Conservation (phyloP, 2,888 invertebrate genomes). For the Esperia sulphurella region DNA sequence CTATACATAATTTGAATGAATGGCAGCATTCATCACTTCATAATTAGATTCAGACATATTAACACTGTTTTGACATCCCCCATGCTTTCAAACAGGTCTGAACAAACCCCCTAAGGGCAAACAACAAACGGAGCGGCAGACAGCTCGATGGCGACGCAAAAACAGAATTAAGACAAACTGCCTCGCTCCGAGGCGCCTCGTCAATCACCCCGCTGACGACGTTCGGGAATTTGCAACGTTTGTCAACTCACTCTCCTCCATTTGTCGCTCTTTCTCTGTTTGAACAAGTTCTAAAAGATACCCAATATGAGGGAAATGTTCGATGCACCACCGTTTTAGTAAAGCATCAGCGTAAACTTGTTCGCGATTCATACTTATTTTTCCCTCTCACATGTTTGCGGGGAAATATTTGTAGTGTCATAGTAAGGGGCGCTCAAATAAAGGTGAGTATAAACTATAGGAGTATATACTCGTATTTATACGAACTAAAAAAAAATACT, state of each 20-base stretch:
- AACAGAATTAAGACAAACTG: slow-evolving; percentile 38
- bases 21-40: neutral
- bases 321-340: no score
- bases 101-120: slow-evolving; percentile 4
- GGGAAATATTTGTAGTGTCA: no score
- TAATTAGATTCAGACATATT: slow-evolving; percentile 1
- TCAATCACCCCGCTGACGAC: slow-evolving; percentile 30
- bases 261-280: neutral
- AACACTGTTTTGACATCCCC: slow-evolving; percentile 11
- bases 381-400: no score
- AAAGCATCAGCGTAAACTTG: no score
- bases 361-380: no score
- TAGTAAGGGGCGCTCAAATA: no score
- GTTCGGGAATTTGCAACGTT: slow-evolving; percentile 26
- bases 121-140: slow-evolving; percentile 4
- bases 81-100: neutral
- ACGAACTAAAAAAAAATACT: no score
- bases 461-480: no score
- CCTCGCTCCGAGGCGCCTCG: slow-evolving; percentile 23
- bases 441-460: no score
- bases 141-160: slow-evolving; percentile 18
- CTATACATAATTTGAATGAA: neutral
- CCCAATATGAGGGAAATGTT: no score
- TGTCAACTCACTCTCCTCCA: slow-evolving; percentile 16
- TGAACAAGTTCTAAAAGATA: no score